Evolutionary conservation across 2,888 invertebrate genomes (phyloP).

Genomic region (Sarcophaga rosellei): DNA sequence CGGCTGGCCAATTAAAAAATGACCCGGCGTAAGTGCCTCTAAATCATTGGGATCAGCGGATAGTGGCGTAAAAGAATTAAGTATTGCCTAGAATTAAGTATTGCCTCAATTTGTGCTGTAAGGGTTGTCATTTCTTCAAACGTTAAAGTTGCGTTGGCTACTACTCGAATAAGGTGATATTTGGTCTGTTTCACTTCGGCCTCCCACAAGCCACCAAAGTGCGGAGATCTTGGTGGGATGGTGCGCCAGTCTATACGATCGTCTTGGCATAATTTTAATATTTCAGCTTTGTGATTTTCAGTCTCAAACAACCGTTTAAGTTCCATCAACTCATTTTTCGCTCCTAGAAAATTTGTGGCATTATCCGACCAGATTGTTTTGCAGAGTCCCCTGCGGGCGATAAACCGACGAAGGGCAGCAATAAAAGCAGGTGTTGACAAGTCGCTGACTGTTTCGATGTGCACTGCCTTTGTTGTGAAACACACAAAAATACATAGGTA

Average conservation of each 20-base stretch:
- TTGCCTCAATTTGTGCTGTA: constrained; percentile 60
- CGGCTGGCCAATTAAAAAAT: background rate
- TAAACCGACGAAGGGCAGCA: no score
- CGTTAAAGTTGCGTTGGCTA: constrained; percentile 18
- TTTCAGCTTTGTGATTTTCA: constrained; percentile 7
- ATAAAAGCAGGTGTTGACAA: no score
- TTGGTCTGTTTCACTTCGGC: constrained; percentile 22
- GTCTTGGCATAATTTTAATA: constrained; percentile 8
- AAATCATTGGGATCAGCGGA: constrained; percentile 11
- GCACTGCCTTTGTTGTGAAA: background rate
- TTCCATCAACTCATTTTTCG: background rate
- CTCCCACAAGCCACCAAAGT: constrained; percentile 42
- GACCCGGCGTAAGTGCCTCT: background rate
- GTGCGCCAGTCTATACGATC: background rate
- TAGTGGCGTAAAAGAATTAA: constrained; percentile 30
- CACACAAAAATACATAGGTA: constrained; percentile 51
- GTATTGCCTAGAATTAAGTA: background rate
- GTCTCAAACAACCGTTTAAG: background rate
- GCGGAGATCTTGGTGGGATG: background rate
- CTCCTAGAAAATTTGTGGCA: no score
- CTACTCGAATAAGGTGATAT: background rate
- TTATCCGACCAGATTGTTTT: background rate
- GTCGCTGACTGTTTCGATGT: no score
- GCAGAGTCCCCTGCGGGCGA: background rate
- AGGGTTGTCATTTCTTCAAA: constrained; percentile 49